These are phyloP conservation scores for Ia io DNA, from an alignment of 2,113 vertebrate species.

Conservation along the genomic window DNA sequence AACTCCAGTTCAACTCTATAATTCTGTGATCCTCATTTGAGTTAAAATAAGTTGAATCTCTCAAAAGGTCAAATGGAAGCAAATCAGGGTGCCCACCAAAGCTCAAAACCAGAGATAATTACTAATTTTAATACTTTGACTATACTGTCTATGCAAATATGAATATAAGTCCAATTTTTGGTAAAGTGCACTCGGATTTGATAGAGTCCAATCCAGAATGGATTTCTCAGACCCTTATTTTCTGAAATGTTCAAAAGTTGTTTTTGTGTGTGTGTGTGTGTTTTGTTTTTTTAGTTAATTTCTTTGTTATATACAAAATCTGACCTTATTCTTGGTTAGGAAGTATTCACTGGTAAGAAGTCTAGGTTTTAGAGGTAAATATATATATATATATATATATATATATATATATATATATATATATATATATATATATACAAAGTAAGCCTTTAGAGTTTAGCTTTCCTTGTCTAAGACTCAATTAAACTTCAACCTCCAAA, in stretches of 20 bases:
- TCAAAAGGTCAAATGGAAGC: neutral
- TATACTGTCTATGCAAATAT: neutral
- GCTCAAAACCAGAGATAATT: neutral
- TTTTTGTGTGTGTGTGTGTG: too few species aligned
- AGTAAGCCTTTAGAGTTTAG: neutral
- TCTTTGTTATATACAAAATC: neutral
- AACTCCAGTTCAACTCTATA: neutral
- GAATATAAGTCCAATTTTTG: neutral
- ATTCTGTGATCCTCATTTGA: neutral
- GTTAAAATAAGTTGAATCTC: neutral
- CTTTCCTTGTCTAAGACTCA: neutral
- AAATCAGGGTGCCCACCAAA: neutral
- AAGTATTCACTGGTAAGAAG: neutral
- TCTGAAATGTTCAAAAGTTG: neutral
- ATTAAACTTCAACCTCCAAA: neutral
- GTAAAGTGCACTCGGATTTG: neutral
- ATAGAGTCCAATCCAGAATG: neutral
- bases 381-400: neutral
- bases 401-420: neutral
- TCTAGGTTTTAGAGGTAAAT: conserved; percentile 3
- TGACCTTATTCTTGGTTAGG: neutral
- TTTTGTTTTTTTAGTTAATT: neutral
- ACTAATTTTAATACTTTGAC: neutral
- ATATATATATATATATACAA: neutral
- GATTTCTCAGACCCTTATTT: neutral